These are phyloP conservation scores for Drosophila albomicans DNA, from an alignment of 1,140 invertebrate species.

Conservation along the genomic window DNA sequence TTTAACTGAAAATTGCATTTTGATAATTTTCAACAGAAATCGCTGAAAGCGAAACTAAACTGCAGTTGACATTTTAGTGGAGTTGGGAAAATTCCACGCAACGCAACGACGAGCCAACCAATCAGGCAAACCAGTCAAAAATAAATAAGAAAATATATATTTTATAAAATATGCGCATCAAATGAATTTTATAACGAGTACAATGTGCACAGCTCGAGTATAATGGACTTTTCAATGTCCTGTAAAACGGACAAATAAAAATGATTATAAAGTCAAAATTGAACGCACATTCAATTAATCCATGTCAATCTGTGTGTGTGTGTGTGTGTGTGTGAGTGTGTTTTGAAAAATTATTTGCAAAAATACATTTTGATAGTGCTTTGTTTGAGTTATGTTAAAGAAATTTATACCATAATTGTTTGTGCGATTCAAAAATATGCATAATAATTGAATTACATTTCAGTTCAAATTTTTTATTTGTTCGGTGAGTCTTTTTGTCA, in stretches of 20 bases:
- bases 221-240: conserved; percentile 3
- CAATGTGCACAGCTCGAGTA: background rate
- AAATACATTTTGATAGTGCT: too few species aligned
- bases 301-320: background rate
- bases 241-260: background rate
- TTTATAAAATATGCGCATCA: conserved; percentile 53
- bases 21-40: conserved; percentile 61
- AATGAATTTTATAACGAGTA: conserved; percentile 47
- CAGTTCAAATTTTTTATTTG: too few species aligned
- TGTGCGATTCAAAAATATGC: background rate
- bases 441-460: background rate
- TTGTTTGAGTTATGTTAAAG: too few species aligned
- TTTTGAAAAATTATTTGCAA: background rate
- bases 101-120: conserved; percentile 13
- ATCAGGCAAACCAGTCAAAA: conserved; percentile 39
- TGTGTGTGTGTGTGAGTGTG: too few species aligned
- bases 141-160: conserved; percentile 56
- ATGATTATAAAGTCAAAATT: background rate
- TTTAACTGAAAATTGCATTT: conserved; percentile 69
- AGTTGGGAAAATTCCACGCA: conserved; percentile 31
- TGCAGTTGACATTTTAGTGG: conserved; percentile 70
- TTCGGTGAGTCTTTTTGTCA: background rate
- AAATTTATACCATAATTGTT: too few species aligned
- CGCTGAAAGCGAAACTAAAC: conserved; percentile 63
- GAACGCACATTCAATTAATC: background rate